Evolutionary conservation across 2,113 vertebrate species (phyloP).

Genomic region (Tragulus kanchil): DNA sequence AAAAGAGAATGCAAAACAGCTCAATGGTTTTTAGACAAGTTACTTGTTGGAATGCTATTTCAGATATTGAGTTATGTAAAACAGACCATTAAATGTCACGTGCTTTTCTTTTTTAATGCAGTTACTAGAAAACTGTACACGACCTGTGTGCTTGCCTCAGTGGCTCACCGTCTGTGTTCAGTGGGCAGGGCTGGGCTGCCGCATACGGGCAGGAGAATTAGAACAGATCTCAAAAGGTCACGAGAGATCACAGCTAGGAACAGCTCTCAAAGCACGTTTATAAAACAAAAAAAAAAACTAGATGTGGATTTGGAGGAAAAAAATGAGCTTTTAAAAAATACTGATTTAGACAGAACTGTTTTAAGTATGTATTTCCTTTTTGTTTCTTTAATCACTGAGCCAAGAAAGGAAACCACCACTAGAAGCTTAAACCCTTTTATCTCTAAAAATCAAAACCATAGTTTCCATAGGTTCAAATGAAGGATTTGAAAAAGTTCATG

Average conservation of each 20-base stretch:
- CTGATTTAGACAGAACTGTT: neutral
- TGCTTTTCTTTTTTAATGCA: slow-evolving; percentile 11
- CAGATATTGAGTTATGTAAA: neutral
- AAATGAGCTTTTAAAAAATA: neutral
- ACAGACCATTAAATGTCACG: neutral
- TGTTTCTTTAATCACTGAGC: neutral
- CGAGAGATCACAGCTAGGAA: neutral
- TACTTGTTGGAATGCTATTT: neutral
- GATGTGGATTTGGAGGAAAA: neutral
- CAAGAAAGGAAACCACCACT: neutral
- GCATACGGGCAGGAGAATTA: slow-evolving; percentile 20
- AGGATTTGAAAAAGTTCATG: slow-evolving; percentile 41
- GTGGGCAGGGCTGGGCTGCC: neutral
- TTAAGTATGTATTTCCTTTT: neutral
- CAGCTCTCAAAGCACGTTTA: slow-evolving; percentile 3
- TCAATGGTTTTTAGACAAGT: neutral
- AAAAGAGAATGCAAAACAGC: neutral
- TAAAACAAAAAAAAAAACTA: slow-evolving; percentile 1
- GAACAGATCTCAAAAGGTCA: neutral
- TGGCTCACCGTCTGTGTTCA: slow-evolving; percentile 6
- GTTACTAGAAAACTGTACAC: neutral
- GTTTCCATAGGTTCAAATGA: neutral
- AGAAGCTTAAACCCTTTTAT: slow-evolving; percentile 4
- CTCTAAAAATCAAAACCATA: slow-evolving; percentile 44
- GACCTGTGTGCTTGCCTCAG: neutral